A percentile compares a stretch with the other conserved stretches of the same genome.
These are phyloP conservation scores for Poeciliopsis prolifica DNA, from an alignment of 2,113 vertebrate genomes.

Conservation along the genomic window DNA sequence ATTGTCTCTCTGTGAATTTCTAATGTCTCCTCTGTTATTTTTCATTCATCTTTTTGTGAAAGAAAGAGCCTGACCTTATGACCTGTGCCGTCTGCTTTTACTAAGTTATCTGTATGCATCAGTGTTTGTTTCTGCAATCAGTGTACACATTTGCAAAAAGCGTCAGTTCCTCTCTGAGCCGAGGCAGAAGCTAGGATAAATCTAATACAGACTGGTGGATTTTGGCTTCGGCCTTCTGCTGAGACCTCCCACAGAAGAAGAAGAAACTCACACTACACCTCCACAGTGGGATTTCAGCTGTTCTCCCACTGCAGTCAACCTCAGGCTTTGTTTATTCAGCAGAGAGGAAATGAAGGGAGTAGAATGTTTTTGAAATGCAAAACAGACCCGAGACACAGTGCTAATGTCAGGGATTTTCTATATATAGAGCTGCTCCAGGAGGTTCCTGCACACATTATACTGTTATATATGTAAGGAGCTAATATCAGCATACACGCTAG, in stretches of 20 bases:
- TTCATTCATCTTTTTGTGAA: conserved; percentile 23
- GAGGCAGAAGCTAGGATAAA: neutral
- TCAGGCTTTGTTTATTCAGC: conserved; percentile 55
- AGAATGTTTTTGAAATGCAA: conserved; percentile 57
- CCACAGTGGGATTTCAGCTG: conserved; percentile 42
- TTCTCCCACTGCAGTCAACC: conserved; percentile 33
- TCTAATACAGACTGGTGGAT: conserved; percentile 3
- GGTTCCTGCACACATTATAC: neutral
- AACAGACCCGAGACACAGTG: conserved; percentile 41
- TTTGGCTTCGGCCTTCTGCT: conserved; percentile 2
- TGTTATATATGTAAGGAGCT: neutral
- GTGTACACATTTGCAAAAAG: neutral
- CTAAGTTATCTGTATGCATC: too few species aligned
- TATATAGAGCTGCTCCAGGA: conserved; percentile 39
- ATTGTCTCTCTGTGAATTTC: conserved; percentile 22
- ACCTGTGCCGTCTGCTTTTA: conserved; percentile 34
- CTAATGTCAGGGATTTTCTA: conserved; percentile 48
- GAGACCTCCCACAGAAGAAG: conserved; percentile 4
- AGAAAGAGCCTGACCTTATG: conserved; percentile 58
- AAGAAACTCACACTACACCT: conserved; percentile 18
- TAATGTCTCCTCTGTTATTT: conserved; percentile 11
- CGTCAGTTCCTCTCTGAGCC: neutral
- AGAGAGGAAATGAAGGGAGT: conserved; percentile 56
- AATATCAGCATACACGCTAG: neutral
- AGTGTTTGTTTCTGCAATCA: neutral